These are phyloP conservation scores for Pteromalus puparum DNA, from an alignment of 1,140 invertebrate genomes.

Conservation along the genomic window DNA sequence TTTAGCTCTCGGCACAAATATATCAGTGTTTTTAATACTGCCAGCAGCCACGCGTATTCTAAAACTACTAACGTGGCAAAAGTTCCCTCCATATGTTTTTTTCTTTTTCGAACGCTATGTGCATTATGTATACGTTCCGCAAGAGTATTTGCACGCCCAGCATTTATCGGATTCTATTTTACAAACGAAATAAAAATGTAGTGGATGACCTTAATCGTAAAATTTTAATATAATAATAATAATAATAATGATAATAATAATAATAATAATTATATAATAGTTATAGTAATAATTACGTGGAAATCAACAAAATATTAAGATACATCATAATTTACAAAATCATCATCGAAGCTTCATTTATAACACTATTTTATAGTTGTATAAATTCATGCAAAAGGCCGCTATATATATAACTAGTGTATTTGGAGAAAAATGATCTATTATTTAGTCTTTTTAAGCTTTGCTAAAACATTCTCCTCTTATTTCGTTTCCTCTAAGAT, in stretches of 20 bases:
- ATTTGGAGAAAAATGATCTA: conserved; percentile 45
- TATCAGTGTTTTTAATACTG: conserved; percentile 57
- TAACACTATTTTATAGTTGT: conserved; percentile 63
- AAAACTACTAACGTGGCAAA: conserved; percentile 46
- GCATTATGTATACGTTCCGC: conserved; percentile 54
- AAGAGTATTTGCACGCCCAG: conserved; percentile 55
- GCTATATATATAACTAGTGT: conserved; percentile 54
- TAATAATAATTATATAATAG: conserved; percentile 51
- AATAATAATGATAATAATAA: conserved; percentile 2
- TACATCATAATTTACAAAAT: conserved; percentile 56
- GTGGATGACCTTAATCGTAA: conserved; percentile 31
- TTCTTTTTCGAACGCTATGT: conserved; percentile 49
- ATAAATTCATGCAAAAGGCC: conserved; percentile 65
- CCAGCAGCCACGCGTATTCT: conserved; percentile 49
- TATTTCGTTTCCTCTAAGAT: conserved; percentile 35
- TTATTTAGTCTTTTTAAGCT: conserved; percentile 35
- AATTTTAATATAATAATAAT: conserved; percentile 28
- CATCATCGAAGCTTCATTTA: conserved; percentile 56
- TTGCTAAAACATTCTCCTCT: conserved; percentile 44
- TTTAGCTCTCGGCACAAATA: conserved; percentile 55
- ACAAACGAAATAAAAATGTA: conserved; percentile 30
- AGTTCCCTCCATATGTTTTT: conserved; percentile 21
- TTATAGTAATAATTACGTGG: conserved; percentile 43
- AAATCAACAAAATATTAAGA: conserved; percentile 43
- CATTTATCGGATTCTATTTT: conserved; percentile 44